Evolutionary conservation across 2,113 vertebrate species (phyloP).

Genomic region (Silurus asotus): DNA sequence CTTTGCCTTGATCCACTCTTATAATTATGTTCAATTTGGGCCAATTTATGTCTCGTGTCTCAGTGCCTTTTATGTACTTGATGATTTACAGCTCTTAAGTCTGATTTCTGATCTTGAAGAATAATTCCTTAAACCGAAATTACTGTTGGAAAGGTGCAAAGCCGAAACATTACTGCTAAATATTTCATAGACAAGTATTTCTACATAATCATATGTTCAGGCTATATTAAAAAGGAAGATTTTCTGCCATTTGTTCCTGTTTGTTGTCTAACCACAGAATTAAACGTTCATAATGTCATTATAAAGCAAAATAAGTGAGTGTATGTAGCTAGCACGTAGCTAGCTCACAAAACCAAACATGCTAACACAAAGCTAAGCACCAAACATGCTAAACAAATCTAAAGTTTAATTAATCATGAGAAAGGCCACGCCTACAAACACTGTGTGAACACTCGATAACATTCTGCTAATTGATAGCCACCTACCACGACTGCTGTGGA

Average conservation of each 20-base stretch:
- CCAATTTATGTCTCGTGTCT: too few relatives aligned
- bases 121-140: too few relatives aligned
- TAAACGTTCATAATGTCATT: not conserved
- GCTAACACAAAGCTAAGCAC: not conserved
- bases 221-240: too few relatives aligned
- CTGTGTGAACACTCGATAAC: not conserved
- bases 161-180: too few relatives aligned
- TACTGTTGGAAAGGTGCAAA: not conserved
- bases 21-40: too few relatives aligned
- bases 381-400: not conserved
- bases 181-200: too few relatives aligned
- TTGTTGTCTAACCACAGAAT: not conserved
- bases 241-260: not conserved
- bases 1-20: too few relatives aligned
- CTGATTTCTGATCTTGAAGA: too few relatives aligned
- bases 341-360: not conserved
- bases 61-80: too few relatives aligned
- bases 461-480: not conserved
- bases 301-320: not conserved
- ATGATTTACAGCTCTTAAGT: too few relatives aligned
- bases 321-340: too few relatives aligned
- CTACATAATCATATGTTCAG: not conserved
- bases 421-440: not conserved
- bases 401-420: not conserved
- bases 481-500: accelerated